Base-by-base conservation (phyloP, 2,113 vertebrate genomes). In the Hassar affinis region DNA sequence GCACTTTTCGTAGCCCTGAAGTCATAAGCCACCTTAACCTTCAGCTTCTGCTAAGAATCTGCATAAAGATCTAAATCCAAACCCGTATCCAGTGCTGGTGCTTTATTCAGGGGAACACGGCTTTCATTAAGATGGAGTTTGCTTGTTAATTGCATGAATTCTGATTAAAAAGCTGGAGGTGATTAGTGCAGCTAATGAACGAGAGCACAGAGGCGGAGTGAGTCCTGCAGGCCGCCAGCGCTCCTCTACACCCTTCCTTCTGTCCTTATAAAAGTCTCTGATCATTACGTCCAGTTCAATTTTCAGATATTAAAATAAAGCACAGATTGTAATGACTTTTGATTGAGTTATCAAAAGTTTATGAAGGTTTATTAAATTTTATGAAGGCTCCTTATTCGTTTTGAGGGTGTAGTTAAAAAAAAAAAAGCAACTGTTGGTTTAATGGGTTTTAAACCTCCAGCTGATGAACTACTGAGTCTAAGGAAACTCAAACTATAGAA, bases 161-260 rank as follows among this genome's bases (percentile, higher is more conserved):
- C 80, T 91, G 87, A 92, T 91, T 91, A 90, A 90, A 89, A 89
- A 89, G 71, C 68, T 79, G 87, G 86, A 85, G 86, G 84, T 88
- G 85, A 91, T 91, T 88, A 89, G 82, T 61, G 64, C 77, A 57
- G 83, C 52, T 80, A 81, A 86, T 81, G 81, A 78, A 72, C 71
- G 69, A 79, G 77, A 81, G 71, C 79, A 47, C 30, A 15, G 33
- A 72, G 76, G 52, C 47, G 57, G 82, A 79, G 57, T 79, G 79
- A 52, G 54, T 57, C 75, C 82, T 7, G 33, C 62, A 61, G 62
- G 22, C n/a, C n/a, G n/a, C 62, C 57, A 47, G 42, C 17, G 17
- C 59, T 52, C 76, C 35, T 54, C 56, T 45, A 49, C 47, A 75
- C 42, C 72, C n/a, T 49, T 57, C 72, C 61, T 4, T 75, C 66